Evolutionary conservation across 2,113 vertebrate genomes (phyloP), one percentile per base, ranked within the genome.

Genomic region (Bos taurus): DNA sequence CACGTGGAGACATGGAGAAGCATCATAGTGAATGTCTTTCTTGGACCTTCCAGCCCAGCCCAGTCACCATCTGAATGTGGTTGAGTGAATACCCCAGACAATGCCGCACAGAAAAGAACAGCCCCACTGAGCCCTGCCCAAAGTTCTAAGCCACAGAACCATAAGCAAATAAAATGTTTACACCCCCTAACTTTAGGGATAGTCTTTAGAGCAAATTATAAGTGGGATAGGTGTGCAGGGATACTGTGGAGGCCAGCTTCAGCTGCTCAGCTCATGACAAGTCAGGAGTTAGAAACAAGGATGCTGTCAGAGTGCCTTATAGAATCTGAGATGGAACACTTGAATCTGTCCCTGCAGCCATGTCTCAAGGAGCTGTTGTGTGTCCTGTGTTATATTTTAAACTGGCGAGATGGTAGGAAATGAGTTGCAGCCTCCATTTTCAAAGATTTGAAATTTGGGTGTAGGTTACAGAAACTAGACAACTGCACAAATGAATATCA

Each of bases 341-440:
- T 10, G 5, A 50, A 46, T 7, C 23, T 6, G n/a, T 16, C 23
- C 52, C 36, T 60, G 17, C 16, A 6, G 43, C 1, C 1, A 3
- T 0, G 23, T 36, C 40, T 5, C 9, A 52, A 59, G 50, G 28
- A 16, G 67, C 21, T 62, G 2, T 7, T 7, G n/a, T 5, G 43
- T n/a, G 26, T 48, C 30, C 40, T 25, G n/a, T 33, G 50, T 54
- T 50, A 30, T 33, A 43, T 62, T 48, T 62, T 71, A 62, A 43
- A 48, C 50, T 23, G 46, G 52, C 62, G 25, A 85, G 43, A 26
- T 16, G 26, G 46, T 30, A 26, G 36, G 3, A 19, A 81, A 85
- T 10, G 67, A 50, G 60, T 14, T 6, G 7, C 4, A 7, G 19
- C 90, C 74, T 64, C 60, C 5, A 4, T 40, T 7, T 52, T 17